Percentiles rank a stretch among this genome's conserved stretches.
Conservation (phyloP, 2,113 vertebrate species). For the Plecturocebus donacophilus region DNA sequence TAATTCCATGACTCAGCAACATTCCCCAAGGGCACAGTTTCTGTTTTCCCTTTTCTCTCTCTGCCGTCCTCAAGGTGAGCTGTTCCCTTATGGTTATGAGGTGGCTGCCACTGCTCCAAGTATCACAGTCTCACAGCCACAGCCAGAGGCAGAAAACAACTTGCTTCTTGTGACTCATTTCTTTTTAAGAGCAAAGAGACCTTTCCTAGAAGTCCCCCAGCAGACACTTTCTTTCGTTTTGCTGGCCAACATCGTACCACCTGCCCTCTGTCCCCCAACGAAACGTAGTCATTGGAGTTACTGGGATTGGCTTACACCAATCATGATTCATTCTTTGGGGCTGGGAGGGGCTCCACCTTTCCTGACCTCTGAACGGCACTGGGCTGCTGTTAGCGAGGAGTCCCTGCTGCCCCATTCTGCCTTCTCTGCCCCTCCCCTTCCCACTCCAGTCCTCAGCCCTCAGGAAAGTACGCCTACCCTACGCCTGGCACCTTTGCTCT, state of each 20-base stretch:
- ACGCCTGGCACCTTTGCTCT: not conserved
- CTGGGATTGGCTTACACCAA: not conserved
- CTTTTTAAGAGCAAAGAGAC: not conserved
- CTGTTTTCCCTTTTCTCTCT: not conserved
- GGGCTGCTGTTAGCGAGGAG: not conserved
- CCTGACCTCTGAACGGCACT: not conserved
- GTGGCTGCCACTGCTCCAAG: not conserved
- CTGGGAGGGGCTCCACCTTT: not conserved
- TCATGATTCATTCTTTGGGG: not conserved
- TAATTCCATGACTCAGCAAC: not conserved
- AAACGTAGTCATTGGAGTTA: not conserved
- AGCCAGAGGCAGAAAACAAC: not conserved
- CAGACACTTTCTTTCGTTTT: not conserved
- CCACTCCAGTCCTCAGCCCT: not conserved
- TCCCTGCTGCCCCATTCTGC: too few species aligned
- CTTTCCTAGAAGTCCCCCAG: not conserved
- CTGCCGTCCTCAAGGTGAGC: not conserved
- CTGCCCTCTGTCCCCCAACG: not conserved
- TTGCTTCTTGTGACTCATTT: not conserved
- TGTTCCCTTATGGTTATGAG: not conserved
- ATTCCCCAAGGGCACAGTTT: not conserved
- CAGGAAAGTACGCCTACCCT: not conserved
- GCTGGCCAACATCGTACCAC: not conserved
- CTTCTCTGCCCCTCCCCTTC: not conserved
- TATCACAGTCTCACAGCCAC: not conserved